Base-by-base conservation (phyloP, 2,888 invertebrate genomes). In the Platycheirus rosarum region DNA sequence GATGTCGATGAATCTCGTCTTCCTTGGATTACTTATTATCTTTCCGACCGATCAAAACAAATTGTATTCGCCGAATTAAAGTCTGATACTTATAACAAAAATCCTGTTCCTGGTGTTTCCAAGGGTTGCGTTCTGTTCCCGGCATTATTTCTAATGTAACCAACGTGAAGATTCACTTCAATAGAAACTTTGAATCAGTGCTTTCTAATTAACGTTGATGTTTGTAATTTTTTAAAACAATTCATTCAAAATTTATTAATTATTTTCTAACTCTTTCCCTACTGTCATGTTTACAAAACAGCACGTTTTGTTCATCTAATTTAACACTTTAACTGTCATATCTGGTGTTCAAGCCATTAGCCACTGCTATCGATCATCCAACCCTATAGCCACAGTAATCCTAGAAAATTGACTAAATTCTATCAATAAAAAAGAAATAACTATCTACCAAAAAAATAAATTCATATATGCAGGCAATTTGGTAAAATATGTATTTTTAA, bases 401-500 rank as follows among this genome's bases (percentile, higher is more conserved):
- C 29, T n/a, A 42, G 13, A 29, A 42, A 66, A 53, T 42, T 29
- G 29, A 23, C 26, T 46, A 68, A 60, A 78, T 73, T 57, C 57
- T 57, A 40, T 40, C 20, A 40, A 68, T 44, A 44, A 18, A 44
- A 29, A 60, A 60, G 16, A 29, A 60, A 60, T 60, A 65, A n/a
- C n/a, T 29, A 26, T 51, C 14, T 11, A 29, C 20, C 9, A 14
- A 18, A 40, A 57, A 66, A 46, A 49, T 1, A 57, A 44, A 70
- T 4, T 14, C 1, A 35, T 11, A 11, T 26, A 42, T 2, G 14
- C 29, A 9, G 23, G 23, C n/a, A 23, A 55, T 23, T 55, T 55
- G 71, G 71, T 77, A 57, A 35, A 53, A 53, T 73, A 32, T 16
- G 26, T n/a, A n/a, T 51, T n/a, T 44, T 49, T 29, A 48, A 20